phyloP scores from a whole-genome alignment of 2,888 invertebrate species.

The Catonia carolina region DNA sequence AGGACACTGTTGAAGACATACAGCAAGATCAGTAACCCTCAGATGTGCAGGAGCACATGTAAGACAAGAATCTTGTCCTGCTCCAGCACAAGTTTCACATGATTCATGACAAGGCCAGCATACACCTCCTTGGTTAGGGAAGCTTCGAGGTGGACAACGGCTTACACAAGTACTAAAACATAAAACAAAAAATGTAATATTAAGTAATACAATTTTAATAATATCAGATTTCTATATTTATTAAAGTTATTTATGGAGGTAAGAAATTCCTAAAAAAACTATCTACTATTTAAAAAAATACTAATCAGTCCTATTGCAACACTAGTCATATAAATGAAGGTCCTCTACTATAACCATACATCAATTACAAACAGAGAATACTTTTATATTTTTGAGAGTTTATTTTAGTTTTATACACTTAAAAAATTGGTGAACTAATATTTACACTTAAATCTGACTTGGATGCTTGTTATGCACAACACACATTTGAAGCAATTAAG shows the following conservation, averaged over 20 bases:
- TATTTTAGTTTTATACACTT: too few species aligned
- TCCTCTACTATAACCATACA: background rate
- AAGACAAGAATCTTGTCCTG: conserved; percentile 78
- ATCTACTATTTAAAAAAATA: background rate
- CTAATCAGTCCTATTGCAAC: too few species aligned
- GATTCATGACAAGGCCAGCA: conserved; percentile 86
- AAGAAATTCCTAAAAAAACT: background rate
- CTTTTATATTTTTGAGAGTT: too few species aligned
- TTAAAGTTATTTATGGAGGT: conserved; percentile 7
- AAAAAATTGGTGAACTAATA: too few species aligned
- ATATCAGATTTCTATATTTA: background rate
- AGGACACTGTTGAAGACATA: conserved; percentile 81
- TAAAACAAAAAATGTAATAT: background rate
- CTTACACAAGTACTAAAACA: conserved; percentile 69
- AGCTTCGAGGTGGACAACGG: conserved; percentile 77
- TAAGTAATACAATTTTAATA: too few species aligned
- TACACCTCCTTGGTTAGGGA: conserved; percentile 68
- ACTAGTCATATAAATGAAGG: background rate
- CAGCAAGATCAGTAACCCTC: conserved; percentile 74
- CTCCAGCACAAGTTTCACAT: conserved; percentile 82
- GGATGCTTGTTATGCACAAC: too few species aligned
- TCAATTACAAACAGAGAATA: background rate
- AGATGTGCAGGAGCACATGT: conserved; percentile 79
- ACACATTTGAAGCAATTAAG: too few species aligned
- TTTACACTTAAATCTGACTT: too few species aligned